phyloP scores from a whole-genome alignment of 1,140 invertebrate species.

The Bombus difficillimus region DNA sequence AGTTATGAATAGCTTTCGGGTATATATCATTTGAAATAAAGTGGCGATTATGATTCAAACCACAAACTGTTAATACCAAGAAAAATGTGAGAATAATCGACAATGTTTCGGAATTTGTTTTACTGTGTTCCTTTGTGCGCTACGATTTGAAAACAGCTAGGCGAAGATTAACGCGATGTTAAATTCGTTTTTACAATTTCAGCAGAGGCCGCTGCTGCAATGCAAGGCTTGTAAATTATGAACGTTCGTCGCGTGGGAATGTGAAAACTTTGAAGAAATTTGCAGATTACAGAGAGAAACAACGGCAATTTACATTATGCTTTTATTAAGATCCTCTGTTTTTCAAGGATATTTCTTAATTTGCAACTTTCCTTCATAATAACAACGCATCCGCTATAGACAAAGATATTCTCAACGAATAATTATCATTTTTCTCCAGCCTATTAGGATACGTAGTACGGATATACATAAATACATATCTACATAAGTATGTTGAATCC shows the following conservation, averaged over 20 bases:
- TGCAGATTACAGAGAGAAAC: background rate
- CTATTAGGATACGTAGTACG: too few relatives aligned
- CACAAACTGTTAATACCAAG: background rate
- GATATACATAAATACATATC: too few relatives aligned
- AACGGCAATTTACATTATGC: background rate
- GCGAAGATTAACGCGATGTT: background rate
- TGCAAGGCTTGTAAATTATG: background rate
- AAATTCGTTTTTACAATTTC: constrained; percentile 15
- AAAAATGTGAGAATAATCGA: background rate
- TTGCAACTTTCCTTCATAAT: background rate
- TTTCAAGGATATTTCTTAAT: background rate
- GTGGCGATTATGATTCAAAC: background rate
- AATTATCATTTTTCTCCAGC: background rate
- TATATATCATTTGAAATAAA: too few relatives aligned
- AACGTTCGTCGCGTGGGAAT: constrained; percentile 11
- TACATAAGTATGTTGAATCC: too few relatives aligned
- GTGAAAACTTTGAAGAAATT: constrained; percentile 13
- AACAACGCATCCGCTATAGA: background rate
- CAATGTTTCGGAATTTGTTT: too few relatives aligned
- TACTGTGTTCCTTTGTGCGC: background rate
- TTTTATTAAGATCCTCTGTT: background rate
- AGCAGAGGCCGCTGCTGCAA: background rate
- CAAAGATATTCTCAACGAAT: background rate
- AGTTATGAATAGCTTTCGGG: too few relatives aligned
- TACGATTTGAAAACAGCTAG: background rate